phyloP scores from a whole-genome alignment of 2,888 invertebrate genomes.

The Coelinius sp. region DNA sequence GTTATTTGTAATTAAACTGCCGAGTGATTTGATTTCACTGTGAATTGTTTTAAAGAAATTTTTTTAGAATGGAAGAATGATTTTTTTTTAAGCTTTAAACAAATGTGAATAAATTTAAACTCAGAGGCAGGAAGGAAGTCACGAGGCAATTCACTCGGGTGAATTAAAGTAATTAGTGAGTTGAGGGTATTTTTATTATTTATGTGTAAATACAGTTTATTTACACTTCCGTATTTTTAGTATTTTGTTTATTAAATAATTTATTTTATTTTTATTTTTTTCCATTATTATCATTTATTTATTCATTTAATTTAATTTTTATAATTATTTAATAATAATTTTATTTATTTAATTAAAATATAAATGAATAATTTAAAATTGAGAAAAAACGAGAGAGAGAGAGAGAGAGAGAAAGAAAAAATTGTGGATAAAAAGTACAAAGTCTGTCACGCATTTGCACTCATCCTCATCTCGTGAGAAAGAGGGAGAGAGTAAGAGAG shows the following conservation, averaged over 20 bases:
- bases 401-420: not conserved
- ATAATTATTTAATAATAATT: too few relatives aligned
- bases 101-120: conserved; percentile 1
- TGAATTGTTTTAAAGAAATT: not conserved
- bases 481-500: not conserved
- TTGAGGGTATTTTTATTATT: conserved; percentile 32
- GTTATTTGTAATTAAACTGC: conserved; percentile 23
- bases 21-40: conserved; percentile 5
- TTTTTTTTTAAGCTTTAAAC: not conserved
- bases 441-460: conserved; percentile 27
- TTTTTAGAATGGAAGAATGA: not conserved
- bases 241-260: too few relatives aligned
- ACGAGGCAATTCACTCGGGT: conserved; percentile 41
- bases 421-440: conserved; percentile 17
- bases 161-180: conserved; percentile 58
- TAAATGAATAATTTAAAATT: not conserved
- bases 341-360: too few relatives aligned
- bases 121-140: conserved; percentile 56
- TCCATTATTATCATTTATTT: not conserved
- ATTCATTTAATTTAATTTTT: too few relatives aligned
- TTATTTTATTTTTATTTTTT: too few relatives aligned
- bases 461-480: not conserved
- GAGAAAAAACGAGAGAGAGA: conserved; percentile 1
- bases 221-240: conserved; percentile 22
- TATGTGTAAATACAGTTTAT: conserved; percentile 8